Evolutionary conservation across 2,888 invertebrate genomes (phyloP).

Genomic region (Parapristionchus giblindavisi): DNA sequence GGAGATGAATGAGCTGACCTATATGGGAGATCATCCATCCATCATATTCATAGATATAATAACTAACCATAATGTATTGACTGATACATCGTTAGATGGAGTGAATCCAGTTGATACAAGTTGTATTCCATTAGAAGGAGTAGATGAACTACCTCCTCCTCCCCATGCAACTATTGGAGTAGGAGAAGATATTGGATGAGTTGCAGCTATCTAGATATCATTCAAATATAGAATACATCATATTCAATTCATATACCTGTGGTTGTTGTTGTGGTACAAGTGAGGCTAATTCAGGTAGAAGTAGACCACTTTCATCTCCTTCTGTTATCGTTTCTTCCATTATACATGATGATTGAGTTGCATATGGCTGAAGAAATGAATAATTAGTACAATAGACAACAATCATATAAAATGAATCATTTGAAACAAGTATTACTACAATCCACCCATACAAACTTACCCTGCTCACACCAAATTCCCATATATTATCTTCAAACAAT

Average conservation of each 20-base stretch:
- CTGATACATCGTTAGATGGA: neutral
- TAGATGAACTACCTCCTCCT: neutral
- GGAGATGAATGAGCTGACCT: slow-evolving; percentile 33
- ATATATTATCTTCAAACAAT: slow-evolving; percentile 11
- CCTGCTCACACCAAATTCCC: slow-evolving; percentile 6
- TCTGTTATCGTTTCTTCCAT: slow-evolving; percentile 17
- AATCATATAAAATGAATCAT: too few species aligned
- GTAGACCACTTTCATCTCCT: slow-evolving; percentile 28
- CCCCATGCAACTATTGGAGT: slow-evolving; percentile 25
- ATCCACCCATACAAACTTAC: too few species aligned
- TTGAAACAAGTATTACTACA: too few species aligned
- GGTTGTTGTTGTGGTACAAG: too few species aligned
- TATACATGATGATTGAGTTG: neutral
- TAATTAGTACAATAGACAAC: too few species aligned
- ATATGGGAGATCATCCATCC: neutral
- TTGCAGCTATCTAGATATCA: slow-evolving; percentile 1
- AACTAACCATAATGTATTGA: slow-evolving; percentile 20
- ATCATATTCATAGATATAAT: neutral
- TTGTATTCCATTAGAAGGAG: too few species aligned
- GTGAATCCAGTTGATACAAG: slow-evolving; percentile 34
- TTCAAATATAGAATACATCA: neutral
- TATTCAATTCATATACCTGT: too few species aligned
- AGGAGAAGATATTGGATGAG: neutral
- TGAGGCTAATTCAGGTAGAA: slow-evolving; percentile 28
- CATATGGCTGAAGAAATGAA: slow-evolving; percentile 25